A percentile compares a stretch with the other conserved stretches of the same genome.
Evolutionary conservation across 2,797 vertebrate genomes (phyloP).

Genomic region (Xyrichtys novacula): DNA sequence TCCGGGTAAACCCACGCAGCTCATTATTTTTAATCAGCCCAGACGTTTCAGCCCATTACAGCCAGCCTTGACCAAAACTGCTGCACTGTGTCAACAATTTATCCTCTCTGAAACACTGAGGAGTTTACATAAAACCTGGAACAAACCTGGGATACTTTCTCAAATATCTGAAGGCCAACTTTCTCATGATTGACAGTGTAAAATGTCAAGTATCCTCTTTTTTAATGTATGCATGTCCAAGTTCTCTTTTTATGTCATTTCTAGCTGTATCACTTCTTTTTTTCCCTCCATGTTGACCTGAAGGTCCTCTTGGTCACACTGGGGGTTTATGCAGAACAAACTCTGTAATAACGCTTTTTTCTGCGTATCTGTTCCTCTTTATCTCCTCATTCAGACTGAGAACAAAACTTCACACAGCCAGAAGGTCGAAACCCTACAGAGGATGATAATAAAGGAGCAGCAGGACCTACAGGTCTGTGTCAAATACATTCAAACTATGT

Average conservation of each 20-base stretch:
- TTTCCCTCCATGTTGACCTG: background rate
- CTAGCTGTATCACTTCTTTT: slow-evolving; percentile 24
- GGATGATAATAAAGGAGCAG: slow-evolving; percentile 84
- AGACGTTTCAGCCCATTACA: slow-evolving; percentile 24
- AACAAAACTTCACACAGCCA: slow-evolving; percentile 85
- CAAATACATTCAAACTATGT: background rate
- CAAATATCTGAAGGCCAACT: too few species aligned
- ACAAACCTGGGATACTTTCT: too few species aligned
- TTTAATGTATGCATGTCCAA: background rate
- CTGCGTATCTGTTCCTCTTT: background rate
- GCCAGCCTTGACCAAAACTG: slow-evolving; percentile 8
- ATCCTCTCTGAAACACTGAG: background rate
- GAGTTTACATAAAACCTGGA: background rate
- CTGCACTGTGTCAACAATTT: slow-evolving; percentile 12
- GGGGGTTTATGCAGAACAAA: background rate
- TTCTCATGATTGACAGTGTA: background rate
- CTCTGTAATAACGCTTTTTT: background rate
- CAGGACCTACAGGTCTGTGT: slow-evolving; percentile 84
- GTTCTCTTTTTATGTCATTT: background rate
- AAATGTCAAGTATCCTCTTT: background rate
- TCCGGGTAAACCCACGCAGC: slow-evolving; percentile 18
- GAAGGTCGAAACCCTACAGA: slow-evolving; percentile 86
- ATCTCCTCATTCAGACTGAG: slow-evolving; percentile 43
- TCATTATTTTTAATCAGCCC: slow-evolving; percentile 53
- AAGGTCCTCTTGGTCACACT: background rate